phyloP scores from a whole-genome alignment of 2,113 vertebrate genomes.

The Empidonax traillii region DNA sequence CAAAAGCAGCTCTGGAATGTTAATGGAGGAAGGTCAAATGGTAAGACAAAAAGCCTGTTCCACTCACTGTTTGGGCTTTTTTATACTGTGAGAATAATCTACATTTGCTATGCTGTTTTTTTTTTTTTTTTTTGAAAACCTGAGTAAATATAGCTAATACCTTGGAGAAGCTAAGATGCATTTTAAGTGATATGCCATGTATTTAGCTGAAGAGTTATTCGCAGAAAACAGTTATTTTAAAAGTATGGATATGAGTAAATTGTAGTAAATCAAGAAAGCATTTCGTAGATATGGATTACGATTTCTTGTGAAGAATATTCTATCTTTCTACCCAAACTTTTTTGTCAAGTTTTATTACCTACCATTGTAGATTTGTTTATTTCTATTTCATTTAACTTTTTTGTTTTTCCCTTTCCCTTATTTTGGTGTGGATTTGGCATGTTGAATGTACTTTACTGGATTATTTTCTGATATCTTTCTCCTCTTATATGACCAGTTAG shows the following conservation, averaged over 20 bases:
- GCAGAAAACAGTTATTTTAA: not conserved
- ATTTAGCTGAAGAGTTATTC: not conserved
- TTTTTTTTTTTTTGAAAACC: not conserved
- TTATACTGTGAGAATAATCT: not conserved
- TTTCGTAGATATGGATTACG: not conserved
- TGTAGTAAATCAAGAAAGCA: not conserved
- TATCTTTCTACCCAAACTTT: not conserved
- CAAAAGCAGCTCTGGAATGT: conserved; percentile 63
- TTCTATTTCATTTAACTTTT: not conserved
- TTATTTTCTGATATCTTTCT: not conserved
- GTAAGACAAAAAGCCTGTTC: conserved; percentile 62
- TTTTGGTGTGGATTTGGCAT: not conserved
- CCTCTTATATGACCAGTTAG: not conserved
- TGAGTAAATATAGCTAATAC: not conserved
- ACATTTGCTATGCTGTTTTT: not conserved
- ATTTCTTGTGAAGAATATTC: not conserved
- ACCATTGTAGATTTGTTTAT: not conserved
- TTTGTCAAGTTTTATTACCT: not conserved
- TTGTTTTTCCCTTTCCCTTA: not conserved
- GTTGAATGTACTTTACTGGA: not conserved
- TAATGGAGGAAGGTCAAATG: conserved; percentile 67
- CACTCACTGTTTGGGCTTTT: not conserved
- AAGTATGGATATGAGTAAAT: not conserved
- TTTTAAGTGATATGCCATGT: not conserved
- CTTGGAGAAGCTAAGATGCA: not conserved